These are phyloP conservation scores for Choreutis nemorana DNA, from an alignment of 2,888 invertebrate species.

Conservation along the genomic window DNA sequence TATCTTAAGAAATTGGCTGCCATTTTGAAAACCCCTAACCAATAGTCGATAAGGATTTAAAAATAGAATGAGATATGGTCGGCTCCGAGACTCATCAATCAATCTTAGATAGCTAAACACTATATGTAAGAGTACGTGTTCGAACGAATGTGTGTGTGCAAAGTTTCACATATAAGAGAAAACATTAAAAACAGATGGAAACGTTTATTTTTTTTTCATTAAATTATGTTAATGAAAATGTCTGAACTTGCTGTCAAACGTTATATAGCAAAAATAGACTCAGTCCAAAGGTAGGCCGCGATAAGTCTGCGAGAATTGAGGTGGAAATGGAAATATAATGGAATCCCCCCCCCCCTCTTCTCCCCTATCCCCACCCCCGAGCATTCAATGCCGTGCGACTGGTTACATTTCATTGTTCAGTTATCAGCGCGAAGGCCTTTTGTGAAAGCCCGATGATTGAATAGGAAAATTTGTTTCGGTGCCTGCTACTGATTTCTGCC, in stretches of 20 bases:
- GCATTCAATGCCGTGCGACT: slow-evolving; percentile 62
- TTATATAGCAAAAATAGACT: slow-evolving; percentile 63
- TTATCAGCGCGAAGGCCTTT: slow-evolving; percentile 59
- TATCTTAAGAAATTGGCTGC: slow-evolving; percentile 52
- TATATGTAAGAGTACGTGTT: too few relatives aligned
- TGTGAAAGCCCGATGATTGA: slow-evolving; percentile 62
- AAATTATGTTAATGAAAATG: too few relatives aligned
- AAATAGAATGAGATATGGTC: too few relatives aligned
- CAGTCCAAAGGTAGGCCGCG: slow-evolving; percentile 58
- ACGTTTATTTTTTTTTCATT: too few relatives aligned
- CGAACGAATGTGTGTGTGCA: too few relatives aligned
- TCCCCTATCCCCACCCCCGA: slow-evolving; percentile 17
- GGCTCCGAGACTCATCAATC: slow-evolving; percentile 45
- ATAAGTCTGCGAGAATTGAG: slow-evolving; percentile 60
- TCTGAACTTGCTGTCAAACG: slow-evolving; percentile 59
- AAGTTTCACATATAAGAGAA: too few relatives aligned
- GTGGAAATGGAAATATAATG: slow-evolving; percentile 68
- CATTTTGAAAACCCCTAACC: slow-evolving; percentile 48
- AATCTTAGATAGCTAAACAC: too few relatives aligned
- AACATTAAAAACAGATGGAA: too few relatives aligned
- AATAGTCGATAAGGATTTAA: slow-evolving; percentile 39
- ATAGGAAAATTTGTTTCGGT: slow-evolving; percentile 63
- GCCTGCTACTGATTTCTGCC: slow-evolving; percentile 57
- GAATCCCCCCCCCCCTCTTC: slow-evolving; percentile 28
- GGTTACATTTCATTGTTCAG: slow-evolving; percentile 68